Evolutionary conservation across 2,888 invertebrate genomes (phyloP), one percentile per base, ranked within the genome.

Genomic region (Cotesia congregata): DNA sequence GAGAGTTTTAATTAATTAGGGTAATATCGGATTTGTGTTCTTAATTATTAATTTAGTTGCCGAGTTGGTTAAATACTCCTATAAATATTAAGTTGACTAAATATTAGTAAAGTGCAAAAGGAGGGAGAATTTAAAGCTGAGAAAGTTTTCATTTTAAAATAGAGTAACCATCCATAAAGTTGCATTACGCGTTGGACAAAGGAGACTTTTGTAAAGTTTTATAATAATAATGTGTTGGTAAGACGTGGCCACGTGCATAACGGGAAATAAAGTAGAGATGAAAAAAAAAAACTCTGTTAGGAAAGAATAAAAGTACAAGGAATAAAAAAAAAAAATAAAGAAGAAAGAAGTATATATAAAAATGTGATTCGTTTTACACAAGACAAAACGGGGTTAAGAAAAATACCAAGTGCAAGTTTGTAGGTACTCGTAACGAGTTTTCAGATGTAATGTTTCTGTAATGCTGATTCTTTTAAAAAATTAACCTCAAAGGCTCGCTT

Each of bases 81-180:
- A 50, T 50, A 50, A 50, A 50, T 50, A 50, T 12, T 50, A 50
- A 50, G 50, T 50, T 50, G 50, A 50, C 50, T 12, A 50, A 50
- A 50, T 50, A 50, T 50, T 50, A 50, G 7, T 50, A 50, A 50
- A 50, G 50, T 50, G 12, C 12, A 50, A 12, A 50, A 50, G 12
- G 7, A 50, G 9, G 50, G 3, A 12, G 12, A 12, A 50, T 50
- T 50, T 50, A 12, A 50, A 50, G 50, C 50, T 50, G 50, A 50
- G 50, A 50, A 62, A 62, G 17, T 62, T 62, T 62, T 62, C 62
- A 62, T 62, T 62, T 62, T 62, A 62, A 50, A 50, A 17, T 62
- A 62, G 17, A 17, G 62, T 62, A 62, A 62, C 62, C 20, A 20
- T 15, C 62, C 62, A 62, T 62, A 62, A 62, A 62, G 17, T 62